Percentiles rank a stretch among this genome's conserved stretches.
These are phyloP conservation scores for Chionomys nivalis DNA, from an alignment of 2,113 vertebrate genomes.

Conservation along the genomic window DNA sequence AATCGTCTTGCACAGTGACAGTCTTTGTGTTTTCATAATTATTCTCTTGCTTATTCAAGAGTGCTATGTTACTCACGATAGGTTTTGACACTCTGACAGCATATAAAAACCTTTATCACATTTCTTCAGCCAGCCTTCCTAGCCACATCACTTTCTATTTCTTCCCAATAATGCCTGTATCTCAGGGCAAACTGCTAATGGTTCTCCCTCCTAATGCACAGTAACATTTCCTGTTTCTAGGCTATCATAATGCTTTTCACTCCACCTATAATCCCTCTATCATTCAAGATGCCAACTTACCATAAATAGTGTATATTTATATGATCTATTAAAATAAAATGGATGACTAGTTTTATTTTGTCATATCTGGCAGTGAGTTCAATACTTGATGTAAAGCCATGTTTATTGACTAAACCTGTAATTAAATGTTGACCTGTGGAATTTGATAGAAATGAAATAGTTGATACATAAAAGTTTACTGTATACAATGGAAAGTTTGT, in stretches of 20 bases:
- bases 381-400: background rate
- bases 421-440: background rate
- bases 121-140: background rate
- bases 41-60: background rate
- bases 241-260: background rate
- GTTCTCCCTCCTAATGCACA: background rate
- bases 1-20: background rate
- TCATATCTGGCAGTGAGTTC: background rate
- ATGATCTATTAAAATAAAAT: background rate
- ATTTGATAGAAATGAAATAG: slow-evolving; percentile 7
- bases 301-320: background rate
- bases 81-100: background rate
- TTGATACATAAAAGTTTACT: background rate
- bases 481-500: background rate
- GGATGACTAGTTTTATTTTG: background rate
- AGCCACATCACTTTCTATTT: background rate
- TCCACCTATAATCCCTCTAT: background rate
- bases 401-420: background rate
- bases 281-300: background rate
- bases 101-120: background rate
- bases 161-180: background rate
- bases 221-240: background rate
- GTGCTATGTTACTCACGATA: background rate
- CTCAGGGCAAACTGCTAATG: background rate
- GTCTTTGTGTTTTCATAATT: background rate